These are phyloP conservation scores for Pogoniulus pusillus DNA, from an alignment of 2,797 vertebrate genomes.

Conservation along the genomic window DNA sequence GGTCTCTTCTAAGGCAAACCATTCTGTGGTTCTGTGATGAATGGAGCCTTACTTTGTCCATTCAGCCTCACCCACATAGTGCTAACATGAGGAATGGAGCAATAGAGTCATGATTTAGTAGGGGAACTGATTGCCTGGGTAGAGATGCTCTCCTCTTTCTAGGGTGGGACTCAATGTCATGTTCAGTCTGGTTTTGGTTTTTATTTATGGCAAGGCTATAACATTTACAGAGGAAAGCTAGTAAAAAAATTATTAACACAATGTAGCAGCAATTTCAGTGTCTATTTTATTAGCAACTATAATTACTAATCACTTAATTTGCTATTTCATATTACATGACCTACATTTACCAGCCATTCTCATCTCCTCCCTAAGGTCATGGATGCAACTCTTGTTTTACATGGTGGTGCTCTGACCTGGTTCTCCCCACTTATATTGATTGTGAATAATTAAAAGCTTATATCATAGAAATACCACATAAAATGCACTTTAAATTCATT, in stretches of 20 bases:
- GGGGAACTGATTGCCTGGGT: not conserved
- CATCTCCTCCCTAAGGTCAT: not conserved
- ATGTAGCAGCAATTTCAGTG: constrained; percentile 49
- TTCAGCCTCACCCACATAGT: not conserved
- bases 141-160: not conserved
- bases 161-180: not conserved
- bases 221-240: constrained; percentile 35
- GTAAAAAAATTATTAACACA: constrained; percentile 27
- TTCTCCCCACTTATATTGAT: constrained; percentile 6
- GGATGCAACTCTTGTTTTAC: constrained; percentile 20
- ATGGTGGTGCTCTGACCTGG: not conserved
- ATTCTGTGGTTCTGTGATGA: too few species aligned
- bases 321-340: constrained; percentile 29
- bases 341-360: constrained; percentile 9
- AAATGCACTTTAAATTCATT: constrained; percentile 34
- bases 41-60: too few species aligned
- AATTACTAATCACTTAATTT: constrained; percentile 62
- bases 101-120: not conserved
- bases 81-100: not conserved
- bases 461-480: not conserved
- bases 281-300: constrained; percentile 36
- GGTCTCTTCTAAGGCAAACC: too few species aligned
- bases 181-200: not conserved
- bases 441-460: constrained; percentile 17
- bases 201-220: not conserved